Evolutionary conservation across 2,797 vertebrate genomes (phyloP), one percentile per base, ranked within the genome.

Genomic region (Aselliscus stoliczkanus): DNA sequence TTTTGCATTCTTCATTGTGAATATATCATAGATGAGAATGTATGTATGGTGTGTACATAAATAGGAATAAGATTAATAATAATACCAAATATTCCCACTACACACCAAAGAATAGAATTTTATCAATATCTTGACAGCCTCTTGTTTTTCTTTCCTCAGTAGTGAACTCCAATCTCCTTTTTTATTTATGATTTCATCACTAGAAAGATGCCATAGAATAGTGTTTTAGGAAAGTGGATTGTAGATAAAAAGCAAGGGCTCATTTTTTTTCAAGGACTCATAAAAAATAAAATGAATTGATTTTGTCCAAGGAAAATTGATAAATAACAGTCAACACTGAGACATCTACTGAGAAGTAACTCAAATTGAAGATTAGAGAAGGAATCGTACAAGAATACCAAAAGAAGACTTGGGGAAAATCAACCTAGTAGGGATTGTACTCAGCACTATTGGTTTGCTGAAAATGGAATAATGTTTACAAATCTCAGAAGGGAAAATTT

Each of bases 321-420:
- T 80, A 50, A 56, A 67, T 72, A 62, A 64, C 14, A 67, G 56
- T 81, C 47, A 87, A 44, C 8, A 70, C 5, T 31, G 65, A 44
- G 23, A 37, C 4, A 31, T 11, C 56, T 9, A 25, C 29, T 37
- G 25, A 4, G 12, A 31, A 52, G 11, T 73, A 29, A 81, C 18
- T 87, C 42, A 84, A 50, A 87, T 90, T 79, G 29, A 93, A 79
- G 72, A 37, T 50, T 89, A 54, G 50, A 70, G 58, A 94, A 96
- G 25, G 29, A 93, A 62, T 87, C 3, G 4, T 52, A 47, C 1
- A 56, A 27, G 15, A 92, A 72, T 52, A 12, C 7, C 37, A 13
- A 4, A 2, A 79, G 29, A 84, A 92, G 4, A 56, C 13, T 29
- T 4, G 54, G 13, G 6, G 29, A 50, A 96, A 42, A 12, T 70